A percentile compares a stretch with the other conserved stretches of the same genome.
Evolutionary conservation across 2,113 vertebrate species (phyloP).

Genomic region (Hydrochoerus hydrochaeris): DNA sequence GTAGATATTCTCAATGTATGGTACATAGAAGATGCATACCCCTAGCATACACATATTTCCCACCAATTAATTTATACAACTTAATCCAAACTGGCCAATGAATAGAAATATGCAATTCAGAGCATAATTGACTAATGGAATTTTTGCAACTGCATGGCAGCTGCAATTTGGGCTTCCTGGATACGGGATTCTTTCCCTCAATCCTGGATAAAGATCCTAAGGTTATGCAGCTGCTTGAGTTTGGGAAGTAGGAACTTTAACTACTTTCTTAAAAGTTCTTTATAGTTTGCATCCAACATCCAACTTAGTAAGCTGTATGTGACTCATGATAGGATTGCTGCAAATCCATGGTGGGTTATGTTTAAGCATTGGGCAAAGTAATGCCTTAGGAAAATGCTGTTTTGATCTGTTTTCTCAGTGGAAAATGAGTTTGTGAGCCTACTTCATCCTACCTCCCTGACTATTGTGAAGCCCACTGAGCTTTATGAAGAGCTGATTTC

Average conservation of each 20-base stretch:
- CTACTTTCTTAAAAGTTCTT: background rate
- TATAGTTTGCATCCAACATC: background rate
- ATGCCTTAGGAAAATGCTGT: background rate
- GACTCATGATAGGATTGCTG: background rate
- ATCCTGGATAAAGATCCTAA: background rate
- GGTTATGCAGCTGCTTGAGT: background rate
- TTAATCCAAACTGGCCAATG: background rate
- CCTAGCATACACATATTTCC: background rate
- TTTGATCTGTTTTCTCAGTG: background rate
- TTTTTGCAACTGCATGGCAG: background rate
- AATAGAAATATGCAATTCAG: background rate
- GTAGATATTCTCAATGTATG: background rate
- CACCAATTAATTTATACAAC: background rate
- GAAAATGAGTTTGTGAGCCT: background rate
- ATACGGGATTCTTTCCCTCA: background rate
- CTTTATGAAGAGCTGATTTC: background rate
- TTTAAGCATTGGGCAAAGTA: background rate
- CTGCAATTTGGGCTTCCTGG: background rate
- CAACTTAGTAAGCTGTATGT: background rate
- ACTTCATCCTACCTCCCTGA: background rate
- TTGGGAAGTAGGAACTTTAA: slow-evolving; percentile 36
- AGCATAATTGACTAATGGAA: background rate
- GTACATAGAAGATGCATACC: background rate
- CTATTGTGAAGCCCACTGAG: background rate
- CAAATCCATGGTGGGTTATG: background rate